These are phyloP conservation scores for Gambusia affinis DNA, from an alignment of 2,113 vertebrate species.

Conservation along the genomic window DNA sequence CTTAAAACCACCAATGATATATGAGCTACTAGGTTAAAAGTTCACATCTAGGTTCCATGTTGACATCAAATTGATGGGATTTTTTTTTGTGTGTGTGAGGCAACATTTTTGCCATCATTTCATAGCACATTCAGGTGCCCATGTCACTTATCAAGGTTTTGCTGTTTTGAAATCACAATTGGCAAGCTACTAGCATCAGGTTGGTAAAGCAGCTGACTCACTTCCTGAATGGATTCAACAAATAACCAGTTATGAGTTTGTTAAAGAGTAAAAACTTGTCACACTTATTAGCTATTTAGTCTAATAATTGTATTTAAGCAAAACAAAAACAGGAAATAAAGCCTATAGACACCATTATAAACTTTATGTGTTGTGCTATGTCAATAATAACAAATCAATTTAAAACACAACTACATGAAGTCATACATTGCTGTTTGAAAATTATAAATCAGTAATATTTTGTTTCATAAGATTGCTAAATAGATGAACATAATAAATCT, in stretches of 20 bases:
- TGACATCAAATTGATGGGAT: background rate
- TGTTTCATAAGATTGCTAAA: background rate
- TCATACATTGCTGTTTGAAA: background rate
- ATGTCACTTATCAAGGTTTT: no score
- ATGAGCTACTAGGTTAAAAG: background rate
- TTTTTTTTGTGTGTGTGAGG: no score
- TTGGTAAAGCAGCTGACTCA: background rate
- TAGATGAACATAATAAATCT: no score
- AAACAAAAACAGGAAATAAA: no score
- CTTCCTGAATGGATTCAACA: background rate
- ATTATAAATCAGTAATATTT: background rate
- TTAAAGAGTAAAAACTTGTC: background rate
- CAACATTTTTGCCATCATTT: no score
- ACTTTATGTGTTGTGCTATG: no score
- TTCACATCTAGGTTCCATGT: background rate
- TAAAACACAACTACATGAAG: background rate
- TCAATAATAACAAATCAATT: background rate
- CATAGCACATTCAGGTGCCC: no score
- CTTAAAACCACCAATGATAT: background rate
- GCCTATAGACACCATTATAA: no score
- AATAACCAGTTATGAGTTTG: background rate
- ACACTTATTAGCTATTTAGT: background rate
- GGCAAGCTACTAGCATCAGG: background rate
- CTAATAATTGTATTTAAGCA: background rate
- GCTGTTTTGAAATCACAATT: background rate